These are phyloP conservation scores for Acronicta alni DNA, from an alignment of 2,888 invertebrate species.

Conservation along the genomic window DNA sequence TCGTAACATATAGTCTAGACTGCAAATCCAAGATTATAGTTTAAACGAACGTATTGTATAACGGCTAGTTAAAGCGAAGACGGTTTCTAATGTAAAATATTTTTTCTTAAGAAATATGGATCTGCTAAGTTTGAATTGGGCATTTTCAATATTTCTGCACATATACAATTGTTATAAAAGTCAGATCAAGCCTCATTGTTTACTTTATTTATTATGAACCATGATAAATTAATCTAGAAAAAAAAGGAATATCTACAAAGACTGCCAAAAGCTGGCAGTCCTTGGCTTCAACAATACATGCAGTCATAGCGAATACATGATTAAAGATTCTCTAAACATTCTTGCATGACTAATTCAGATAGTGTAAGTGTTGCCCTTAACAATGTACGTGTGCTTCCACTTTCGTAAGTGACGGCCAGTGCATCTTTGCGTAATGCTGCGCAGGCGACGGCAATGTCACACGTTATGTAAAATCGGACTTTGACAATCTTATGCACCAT, in stretches of 20 bases:
- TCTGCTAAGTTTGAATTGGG: neutral
- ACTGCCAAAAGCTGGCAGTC: neutral
- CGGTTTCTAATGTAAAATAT: constrained; percentile 13
- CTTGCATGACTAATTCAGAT: constrained; percentile 22
- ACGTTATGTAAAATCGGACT: constrained; percentile 67
- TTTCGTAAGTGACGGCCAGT: constrained; percentile 72
- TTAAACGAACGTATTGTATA: constrained; percentile 42
- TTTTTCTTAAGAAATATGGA: neutral
- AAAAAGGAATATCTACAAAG: neutral
- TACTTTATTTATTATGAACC: too few relatives aligned
- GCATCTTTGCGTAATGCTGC: constrained; percentile 79
- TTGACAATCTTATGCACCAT: constrained; percentile 7
- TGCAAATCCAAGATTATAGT: constrained; percentile 47
- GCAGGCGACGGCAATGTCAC: constrained; percentile 71
- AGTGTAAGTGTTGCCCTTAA: constrained; percentile 50
- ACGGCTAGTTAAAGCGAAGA: constrained; percentile 39
- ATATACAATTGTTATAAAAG: too few relatives aligned
- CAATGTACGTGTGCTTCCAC: constrained; percentile 56
- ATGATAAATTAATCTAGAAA: neutral
- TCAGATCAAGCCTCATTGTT: too few relatives aligned
- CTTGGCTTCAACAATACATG: constrained; percentile 1
- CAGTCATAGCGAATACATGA: neutral
- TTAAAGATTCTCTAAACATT: constrained; percentile 13
- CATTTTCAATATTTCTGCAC: too few relatives aligned
- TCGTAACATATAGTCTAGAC: constrained; percentile 56